Base-by-base conservation (phyloP, 2,888 invertebrate species). In the Drosophila buzzatii region DNA sequence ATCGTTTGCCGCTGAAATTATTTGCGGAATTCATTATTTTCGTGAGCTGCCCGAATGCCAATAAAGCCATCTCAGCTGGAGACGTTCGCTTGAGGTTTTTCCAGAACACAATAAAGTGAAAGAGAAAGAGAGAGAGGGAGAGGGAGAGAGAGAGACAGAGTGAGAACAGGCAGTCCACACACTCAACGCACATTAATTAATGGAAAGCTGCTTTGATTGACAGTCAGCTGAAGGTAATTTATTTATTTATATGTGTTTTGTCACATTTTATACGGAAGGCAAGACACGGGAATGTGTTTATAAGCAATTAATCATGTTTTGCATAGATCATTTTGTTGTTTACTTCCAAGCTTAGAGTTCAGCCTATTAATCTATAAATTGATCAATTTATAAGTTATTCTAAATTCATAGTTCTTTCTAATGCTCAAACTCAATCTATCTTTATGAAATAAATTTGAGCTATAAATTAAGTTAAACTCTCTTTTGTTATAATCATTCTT, bases 1-100 rank as follows among this genome's bases (percentile, higher is more conserved):
- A 20, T 58, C 53, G 65, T 61, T 73, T 64, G 62, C 56, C 27
- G 64, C 53, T n/a, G 61, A 31, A 72, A 73, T 82, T 79, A 73
- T 76, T 82, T 63, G 42, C 47, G 63, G 63, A 66, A 78, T 75
- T 69, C 39, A 55, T 69, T 62, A 56, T 41, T 41, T 39, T 23
- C 33, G n/a, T 31, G 63, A 72, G 37, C 51, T 23, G 42, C 35
- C 27, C 27, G 45, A 64, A 63, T 74, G 68, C 66, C 66, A 70
- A 74, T 71, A 69, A 69, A 73, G 73, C 44, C 66, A 69, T 58
- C 60, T 42, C 51, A 18, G 33, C 12, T 45, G 31, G 63, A 42
- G 63, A 16, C 12, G 23, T n/a, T 12, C 9, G 14, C 59, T 18
- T 12, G 18, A 41, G 71, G 62, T 76, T 62, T 75, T 87, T 78